Conservation (phyloP, 2,888 invertebrate species). For the Vanessa cardui region DNA sequence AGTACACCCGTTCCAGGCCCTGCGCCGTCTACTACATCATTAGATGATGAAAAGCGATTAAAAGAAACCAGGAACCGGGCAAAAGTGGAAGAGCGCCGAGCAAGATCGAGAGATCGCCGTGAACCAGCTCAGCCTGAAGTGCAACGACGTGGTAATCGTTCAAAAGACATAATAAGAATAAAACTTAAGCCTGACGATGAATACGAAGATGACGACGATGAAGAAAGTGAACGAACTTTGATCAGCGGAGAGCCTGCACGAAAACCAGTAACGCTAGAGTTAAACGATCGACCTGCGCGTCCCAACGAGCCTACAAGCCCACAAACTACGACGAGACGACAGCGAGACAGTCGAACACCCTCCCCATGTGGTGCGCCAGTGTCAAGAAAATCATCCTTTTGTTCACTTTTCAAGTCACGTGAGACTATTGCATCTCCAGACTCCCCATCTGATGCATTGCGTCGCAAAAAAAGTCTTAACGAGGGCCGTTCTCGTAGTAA, state of each 20-base stretch:
- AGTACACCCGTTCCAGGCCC: conserved; percentile 29
- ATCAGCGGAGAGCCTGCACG: conserved; percentile 58
- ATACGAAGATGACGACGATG: conserved; percentile 80
- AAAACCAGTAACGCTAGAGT: conserved; percentile 85
- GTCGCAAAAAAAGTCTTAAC: conserved; percentile 70
- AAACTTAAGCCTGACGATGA: conserved; percentile 89
- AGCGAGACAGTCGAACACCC: conserved; percentile 78
- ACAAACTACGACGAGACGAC: conserved; percentile 49
- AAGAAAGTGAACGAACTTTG: conserved; percentile 54
- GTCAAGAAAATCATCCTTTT: conserved; percentile 91
- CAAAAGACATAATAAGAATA: conserved; percentile 82
- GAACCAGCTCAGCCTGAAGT: conserved; percentile 60
- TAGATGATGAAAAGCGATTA: conserved; percentile 58
- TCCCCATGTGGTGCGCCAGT: conserved; percentile 86
- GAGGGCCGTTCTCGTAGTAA: conserved; percentile 85
- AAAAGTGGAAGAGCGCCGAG: conserved; percentile 59
- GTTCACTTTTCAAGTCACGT: conserved; percentile 89
- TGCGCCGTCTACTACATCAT: conserved; percentile 37
- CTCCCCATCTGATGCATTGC: conserved; percentile 78
- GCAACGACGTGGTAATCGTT: conserved; percentile 58
- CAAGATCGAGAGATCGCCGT: conserved; percentile 62
- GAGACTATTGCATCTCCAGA: conserved; percentile 86
- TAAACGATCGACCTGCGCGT: conserved; percentile 62
- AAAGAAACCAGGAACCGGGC: conserved; percentile 64
- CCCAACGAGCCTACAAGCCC: conserved; percentile 64